Base-by-base conservation (phyloP, 2,113 vertebrate species). In the Gadus chalcogrammus region DNA sequence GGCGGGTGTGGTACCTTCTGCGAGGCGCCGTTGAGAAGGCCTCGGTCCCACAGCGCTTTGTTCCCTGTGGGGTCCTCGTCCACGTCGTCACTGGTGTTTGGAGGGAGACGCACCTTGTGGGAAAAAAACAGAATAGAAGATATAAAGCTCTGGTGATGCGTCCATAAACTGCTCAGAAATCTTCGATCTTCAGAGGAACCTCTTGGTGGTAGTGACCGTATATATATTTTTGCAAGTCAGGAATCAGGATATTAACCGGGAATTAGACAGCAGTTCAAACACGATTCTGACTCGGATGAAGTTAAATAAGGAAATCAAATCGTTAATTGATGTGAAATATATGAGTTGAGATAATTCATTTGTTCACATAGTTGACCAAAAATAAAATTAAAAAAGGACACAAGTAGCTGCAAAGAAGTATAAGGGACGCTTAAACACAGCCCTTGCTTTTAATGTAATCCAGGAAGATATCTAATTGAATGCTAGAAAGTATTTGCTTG, bases 1-100 rank as follows among this genome's bases (percentile, higher is more conserved):
- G 3, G 52, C 9, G 7, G 15, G 2, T 52, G 70, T 61, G 22
- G 60, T 93, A 99, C 97, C 95, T 99, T 99, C 82, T 99, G 97
- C 0, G 97, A 99, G 0, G 97, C 97, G 64, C 97, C 97, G 5
- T 99, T 99, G 8, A 99, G 96, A 15, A 99, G 93, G 0, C 97
- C 97, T 20, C 97, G 90, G 84, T 99, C 97, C 97, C 97, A 99
- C 17, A 99, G 86, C 0, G 97, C 97, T 90, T 99, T 99, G 91
- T 99, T 99, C 76, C 97, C 97, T 0, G 97, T 99, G 16, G 97
- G 97, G 82, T 99, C 97, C 77, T 99, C 97, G 67, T 99, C 97
- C 15, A 99, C 97, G 65, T 99, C 97, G 18, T 99, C 97, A 0
- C 97, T 99, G 35, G 95, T 99, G 84, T 99, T 99, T 65, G 95